Evolutionary conservation across 2,888 invertebrate species (phyloP).

Genomic region (Meghimatium bilineatum): DNA sequence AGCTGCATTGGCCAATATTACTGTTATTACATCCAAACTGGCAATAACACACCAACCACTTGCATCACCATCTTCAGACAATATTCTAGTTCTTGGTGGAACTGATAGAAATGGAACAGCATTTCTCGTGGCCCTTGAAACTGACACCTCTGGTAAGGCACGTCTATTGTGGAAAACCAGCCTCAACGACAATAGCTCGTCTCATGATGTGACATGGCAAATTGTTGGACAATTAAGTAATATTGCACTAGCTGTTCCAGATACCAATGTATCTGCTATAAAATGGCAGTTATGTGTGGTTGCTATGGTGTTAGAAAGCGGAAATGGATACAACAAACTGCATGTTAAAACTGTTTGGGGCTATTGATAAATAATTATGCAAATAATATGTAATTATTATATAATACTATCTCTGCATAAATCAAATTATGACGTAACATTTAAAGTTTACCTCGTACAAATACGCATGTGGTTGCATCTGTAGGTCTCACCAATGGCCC

Average conservation of each 20-base stretch:
- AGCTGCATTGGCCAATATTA: not conserved
- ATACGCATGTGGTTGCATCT: too few relatives aligned
- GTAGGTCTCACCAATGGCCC: too few relatives aligned
- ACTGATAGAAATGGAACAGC: slow-evolving; percentile 3
- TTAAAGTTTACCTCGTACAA: too few relatives aligned
- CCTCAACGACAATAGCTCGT: not conserved
- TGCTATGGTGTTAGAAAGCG: slow-evolving; percentile 23
- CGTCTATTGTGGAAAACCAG: slow-evolving; percentile 17
- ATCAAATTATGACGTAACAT: not conserved
- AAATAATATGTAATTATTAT: not conserved
- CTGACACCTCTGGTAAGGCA: not conserved
- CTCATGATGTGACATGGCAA: not conserved
- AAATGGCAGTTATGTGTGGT: not conserved
- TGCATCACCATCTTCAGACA: not conserved
- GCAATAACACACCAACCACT: not conserved
- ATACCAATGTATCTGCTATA: not conserved
- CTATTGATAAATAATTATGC: not conserved
- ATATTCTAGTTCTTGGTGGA: not conserved
- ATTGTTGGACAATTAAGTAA: slow-evolving; percentile 11
- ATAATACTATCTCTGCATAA: not conserved
- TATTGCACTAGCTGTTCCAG: not conserved
- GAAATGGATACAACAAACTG: not conserved
- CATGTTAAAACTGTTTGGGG: slow-evolving; percentile 8
- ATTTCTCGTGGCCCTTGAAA: not conserved
- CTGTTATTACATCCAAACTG: slow-evolving; percentile 1